Evolutionary conservation across 64 coral and sea anemone genomes (phyloP).

Genomic region (Acropora tenuis): DNA sequence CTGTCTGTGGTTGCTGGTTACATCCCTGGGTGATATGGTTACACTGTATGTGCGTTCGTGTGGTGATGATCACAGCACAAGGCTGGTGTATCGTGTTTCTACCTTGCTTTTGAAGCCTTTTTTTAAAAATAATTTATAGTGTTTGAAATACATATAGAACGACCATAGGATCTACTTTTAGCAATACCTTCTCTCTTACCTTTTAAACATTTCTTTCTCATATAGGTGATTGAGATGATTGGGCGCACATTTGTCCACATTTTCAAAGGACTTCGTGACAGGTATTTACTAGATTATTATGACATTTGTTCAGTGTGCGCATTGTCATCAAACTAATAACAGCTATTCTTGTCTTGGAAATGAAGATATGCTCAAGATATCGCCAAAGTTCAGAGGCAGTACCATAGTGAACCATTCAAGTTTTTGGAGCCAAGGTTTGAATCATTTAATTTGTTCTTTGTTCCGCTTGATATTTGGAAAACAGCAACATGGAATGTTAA

Average conservation of each 20-base stretch:
- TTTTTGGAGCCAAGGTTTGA: conserved; percentile 95
- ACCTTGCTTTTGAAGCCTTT: no score
- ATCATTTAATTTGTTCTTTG: neutral
- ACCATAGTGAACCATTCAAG: conserved; percentile 95
- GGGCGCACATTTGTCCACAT: conserved; percentile 80
- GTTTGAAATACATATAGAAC: no score
- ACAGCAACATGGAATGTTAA: no score
- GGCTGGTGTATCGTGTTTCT: no score
- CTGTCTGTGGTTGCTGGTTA: no score
- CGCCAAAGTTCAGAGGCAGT: conserved; percentile 87
- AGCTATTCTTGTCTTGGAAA: neutral
- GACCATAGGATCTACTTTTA: no score
- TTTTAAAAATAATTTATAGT: no score
- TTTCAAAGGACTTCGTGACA: conserved; percentile 89
- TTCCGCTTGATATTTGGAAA: no score
- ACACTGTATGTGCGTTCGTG: no score
- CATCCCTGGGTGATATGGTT: no score
- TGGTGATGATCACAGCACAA: no score
- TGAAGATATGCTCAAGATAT: conserved; percentile 86
- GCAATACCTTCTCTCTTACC: neutral
- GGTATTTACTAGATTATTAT: conserved; percentile 27
- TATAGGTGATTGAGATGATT: conserved; percentile 77
- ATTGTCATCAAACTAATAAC: neutral
- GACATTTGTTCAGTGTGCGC: no score
- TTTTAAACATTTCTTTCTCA: neutral